phyloP scores from a whole-genome alignment of 2,113 vertebrate genomes.

The Turdus rufiventris region DNA sequence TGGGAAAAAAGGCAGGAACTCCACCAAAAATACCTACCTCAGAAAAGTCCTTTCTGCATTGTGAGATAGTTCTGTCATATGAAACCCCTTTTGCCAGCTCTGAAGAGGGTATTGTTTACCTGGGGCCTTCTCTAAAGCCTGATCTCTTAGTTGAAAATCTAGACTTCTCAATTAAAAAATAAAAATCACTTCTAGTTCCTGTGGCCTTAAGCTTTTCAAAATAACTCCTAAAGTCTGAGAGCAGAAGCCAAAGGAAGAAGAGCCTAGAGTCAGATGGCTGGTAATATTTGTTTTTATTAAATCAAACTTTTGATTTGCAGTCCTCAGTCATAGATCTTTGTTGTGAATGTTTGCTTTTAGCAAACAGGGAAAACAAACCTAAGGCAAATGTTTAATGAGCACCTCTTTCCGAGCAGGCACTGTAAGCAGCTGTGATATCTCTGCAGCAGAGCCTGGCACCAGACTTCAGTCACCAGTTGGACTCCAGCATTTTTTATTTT shows the following conservation, averaged over 20 bases:
- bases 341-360: slow-evolving; percentile 1
- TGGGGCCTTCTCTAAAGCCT: not conserved
- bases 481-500: slow-evolving; percentile 63
- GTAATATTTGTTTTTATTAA: not conserved
- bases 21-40: not conserved
- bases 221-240: not conserved
- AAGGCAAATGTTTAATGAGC: slow-evolving; percentile 59
- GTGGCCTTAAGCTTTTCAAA: not conserved
- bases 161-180: not conserved
- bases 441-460: slow-evolving; percentile 37
- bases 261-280: not conserved
- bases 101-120: not conserved
- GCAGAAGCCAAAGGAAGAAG: not conserved
- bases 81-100: not conserved
- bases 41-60: not conserved
- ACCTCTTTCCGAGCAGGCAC: slow-evolving; percentile 43
- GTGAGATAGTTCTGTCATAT: not conserved
- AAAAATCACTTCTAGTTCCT: not conserved
- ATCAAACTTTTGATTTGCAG: slow-evolving; percentile 11
- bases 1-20: not conserved
- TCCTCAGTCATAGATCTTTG: not conserved
- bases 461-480: slow-evolving; percentile 61
- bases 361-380: slow-evolving; percentile 42
- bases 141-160: not conserved
- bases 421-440: slow-evolving; percentile 52